A percentile compares a stretch with the other conserved stretches of the same genome.
phyloP scores from a whole-genome alignment of 1,140 invertebrate genomes.

The Drosophila tani region DNA sequence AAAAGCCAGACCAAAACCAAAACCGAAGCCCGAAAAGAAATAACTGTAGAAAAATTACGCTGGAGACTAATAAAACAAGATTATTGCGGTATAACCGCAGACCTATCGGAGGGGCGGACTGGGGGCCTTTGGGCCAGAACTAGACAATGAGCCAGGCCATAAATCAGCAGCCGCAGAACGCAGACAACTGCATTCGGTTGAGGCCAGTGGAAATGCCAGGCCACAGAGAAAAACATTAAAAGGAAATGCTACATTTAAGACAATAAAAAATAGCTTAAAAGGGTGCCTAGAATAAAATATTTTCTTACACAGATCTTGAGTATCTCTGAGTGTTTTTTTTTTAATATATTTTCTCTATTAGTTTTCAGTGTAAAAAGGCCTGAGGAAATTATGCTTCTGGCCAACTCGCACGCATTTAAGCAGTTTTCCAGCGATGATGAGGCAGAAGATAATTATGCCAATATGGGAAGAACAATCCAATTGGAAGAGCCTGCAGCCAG shows the following conservation, averaged over 20 bases:
- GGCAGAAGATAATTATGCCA: constrained; percentile 48
- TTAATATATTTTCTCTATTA: background rate
- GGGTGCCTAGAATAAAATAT: background rate
- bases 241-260: background rate
- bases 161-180: constrained; percentile 62
- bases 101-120: constrained; percentile 38
- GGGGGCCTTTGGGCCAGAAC: constrained; percentile 14
- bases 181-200: constrained; percentile 44
- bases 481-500: constrained; percentile 15
- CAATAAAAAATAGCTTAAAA: background rate
- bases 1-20: constrained; percentile 25
- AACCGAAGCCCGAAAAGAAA: constrained; percentile 39
- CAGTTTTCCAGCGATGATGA: constrained; percentile 27
- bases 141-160: constrained; percentile 68
- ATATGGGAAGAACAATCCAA: constrained; percentile 28
- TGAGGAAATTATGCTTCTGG: background rate
- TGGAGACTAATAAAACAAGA: constrained; percentile 77
- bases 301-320: too few species aligned
- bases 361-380: background rate
- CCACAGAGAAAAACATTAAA: background rate
- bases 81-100: constrained; percentile 72
- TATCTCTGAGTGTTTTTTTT: too few species aligned
- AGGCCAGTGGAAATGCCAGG: constrained; percentile 7
- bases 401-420: constrained; percentile 41
- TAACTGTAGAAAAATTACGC: constrained; percentile 71